Conservation (phyloP, 2,888 invertebrate genomes). For the Monoplex corrugatus region DNA sequence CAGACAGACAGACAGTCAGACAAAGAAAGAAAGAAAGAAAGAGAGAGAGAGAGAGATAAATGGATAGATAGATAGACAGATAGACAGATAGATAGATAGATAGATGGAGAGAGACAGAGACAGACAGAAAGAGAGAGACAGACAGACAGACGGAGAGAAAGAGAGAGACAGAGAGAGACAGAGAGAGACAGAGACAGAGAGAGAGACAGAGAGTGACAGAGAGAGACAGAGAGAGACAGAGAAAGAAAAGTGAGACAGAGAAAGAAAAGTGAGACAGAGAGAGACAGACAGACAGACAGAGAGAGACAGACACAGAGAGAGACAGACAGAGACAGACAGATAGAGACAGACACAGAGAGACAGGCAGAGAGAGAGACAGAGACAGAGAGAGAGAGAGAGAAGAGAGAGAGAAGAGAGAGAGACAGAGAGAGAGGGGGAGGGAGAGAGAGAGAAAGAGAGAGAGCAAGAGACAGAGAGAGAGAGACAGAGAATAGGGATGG, state of each 20-base stretch:
- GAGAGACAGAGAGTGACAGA: neutral
- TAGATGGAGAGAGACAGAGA: neutral
- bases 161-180: conserved; percentile 13
- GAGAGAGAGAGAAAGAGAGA: neutral
- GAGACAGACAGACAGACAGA: neutral
- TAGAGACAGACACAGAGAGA: neutral
- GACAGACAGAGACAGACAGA: neutral
- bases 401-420: neutral
- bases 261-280: neutral
- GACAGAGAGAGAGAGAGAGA: neutral
- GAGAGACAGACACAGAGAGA: neutral
- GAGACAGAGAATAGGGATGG: neutral
- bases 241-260: neutral
- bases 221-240: neutral
- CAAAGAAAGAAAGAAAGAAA: neutral
- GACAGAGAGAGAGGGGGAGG: neutral
- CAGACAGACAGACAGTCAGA: neutral
- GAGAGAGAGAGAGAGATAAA: conserved; percentile 17
- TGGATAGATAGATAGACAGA: neutral
- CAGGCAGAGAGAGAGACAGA: no score
- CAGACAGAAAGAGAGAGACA: neutral
- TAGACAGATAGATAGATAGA: neutral
- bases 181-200: conserved; percentile 13
- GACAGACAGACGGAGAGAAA: neutral
- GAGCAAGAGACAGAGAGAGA: neutral